Base-by-base conservation (phyloP, 2,797 vertebrate species). In the Carapus acus region DNA sequence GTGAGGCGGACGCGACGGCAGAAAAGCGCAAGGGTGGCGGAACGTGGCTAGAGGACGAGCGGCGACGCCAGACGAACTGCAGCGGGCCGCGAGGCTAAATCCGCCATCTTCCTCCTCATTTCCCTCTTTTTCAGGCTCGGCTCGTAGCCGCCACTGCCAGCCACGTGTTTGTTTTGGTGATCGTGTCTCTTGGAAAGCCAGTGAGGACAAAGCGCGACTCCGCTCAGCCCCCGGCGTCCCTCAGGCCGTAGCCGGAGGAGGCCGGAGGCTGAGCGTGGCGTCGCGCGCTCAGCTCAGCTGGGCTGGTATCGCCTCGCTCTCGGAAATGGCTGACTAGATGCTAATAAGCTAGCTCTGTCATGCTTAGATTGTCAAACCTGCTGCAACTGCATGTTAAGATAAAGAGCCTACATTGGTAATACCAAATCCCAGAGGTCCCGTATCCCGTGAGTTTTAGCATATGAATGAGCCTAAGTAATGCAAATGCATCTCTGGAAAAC, bases 271-370 rank as follows among this genome's bases (percentile, higher is more conserved):
- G 84, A 83, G 86, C 78, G 74, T 74, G 74, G 77, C 60, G 70
- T 73, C 80, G 78, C 69, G 78, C 73, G 76, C 69, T 70, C 57
- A 7, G 51, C 60, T n/a, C n/a, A n/a, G n/a, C n/a, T n/a, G n/a
- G n/a, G n/a, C n/a, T 71, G 78, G 71, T 72, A 78, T 67, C 71
- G 67, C 29, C 67, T 59, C 79, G 72, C 84, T 86, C 83, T 73
- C 85, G 72, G 79, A 84, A 89, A 88, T 87, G 80, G 80, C 79
- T 85, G 58, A 82, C 83, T 85, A 85, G 74, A 81, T 88, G 84
- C 84, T 85, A 88, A 85, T 85, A 86, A 88, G 85, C 86, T 82
- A 85, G 74, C 85, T 88, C 85, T 87, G 87, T 89, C 87, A 85
- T 88, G 88, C 88, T 83, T 86, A 82, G 78, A 84, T 44, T 59